These are phyloP conservation scores for Cataglyphis hispanica DNA, from an alignment of 1,140 invertebrate species.

Conservation along the genomic window DNA sequence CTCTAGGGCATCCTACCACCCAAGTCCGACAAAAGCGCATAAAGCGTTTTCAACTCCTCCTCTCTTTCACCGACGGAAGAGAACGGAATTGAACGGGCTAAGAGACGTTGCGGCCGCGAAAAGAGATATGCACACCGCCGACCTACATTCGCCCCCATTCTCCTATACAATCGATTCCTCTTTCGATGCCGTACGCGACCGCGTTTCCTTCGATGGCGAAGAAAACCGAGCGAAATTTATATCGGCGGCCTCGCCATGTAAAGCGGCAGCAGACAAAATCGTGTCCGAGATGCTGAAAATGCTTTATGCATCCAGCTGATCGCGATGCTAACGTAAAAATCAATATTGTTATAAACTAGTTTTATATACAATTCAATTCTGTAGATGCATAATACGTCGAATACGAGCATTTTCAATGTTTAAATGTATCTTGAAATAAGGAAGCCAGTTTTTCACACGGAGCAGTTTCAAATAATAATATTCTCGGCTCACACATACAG, in stretches of 20 bases:
- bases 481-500: too few relatives aligned
- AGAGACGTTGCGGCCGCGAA: conserved; percentile 36
- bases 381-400: too few relatives aligned
- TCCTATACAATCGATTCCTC: conserved; percentile 60
- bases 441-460: background rate
- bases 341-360: background rate
- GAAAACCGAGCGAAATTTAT: conserved; percentile 41
- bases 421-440: background rate
- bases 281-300: conserved; percentile 13
- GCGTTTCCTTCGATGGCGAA: background rate
- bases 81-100: conserved; percentile 34
- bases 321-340: background rate
- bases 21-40: conserved; percentile 22
- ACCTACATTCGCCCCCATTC: conserved; percentile 51
- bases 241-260: conserved; percentile 23
- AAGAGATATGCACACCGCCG: conserved; percentile 31
- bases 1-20: background rate
- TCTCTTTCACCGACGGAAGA: background rate
- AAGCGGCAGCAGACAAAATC: conserved; percentile 19
- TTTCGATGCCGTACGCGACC: conserved; percentile 37
- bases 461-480: background rate
- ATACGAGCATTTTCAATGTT: background rate
- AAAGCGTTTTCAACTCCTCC: background rate
- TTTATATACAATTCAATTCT: background rate
- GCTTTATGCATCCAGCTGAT: background rate